A percentile compares a stretch with the other conserved stretches of the same genome.
phyloP scores from a whole-genome alignment of 1,140 invertebrate species.

The Camponotus floridanus region DNA sequence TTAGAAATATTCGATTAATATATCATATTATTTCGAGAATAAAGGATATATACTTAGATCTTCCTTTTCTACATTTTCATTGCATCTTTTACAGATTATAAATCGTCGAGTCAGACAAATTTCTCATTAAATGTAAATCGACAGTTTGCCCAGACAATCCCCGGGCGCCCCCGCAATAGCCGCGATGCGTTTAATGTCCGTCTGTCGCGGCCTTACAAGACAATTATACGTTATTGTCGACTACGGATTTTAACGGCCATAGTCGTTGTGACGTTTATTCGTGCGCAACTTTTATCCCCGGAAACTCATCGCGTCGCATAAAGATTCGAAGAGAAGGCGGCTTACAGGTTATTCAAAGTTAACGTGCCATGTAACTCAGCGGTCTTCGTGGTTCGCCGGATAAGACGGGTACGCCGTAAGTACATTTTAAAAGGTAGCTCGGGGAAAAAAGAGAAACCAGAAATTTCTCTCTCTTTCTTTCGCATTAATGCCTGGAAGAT shows the following conservation, averaged over 20 bases:
- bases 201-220: not conserved
- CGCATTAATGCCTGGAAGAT: slow-evolving; percentile 33
- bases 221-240: slow-evolving; percentile 24
- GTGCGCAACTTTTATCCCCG: slow-evolving; percentile 18
- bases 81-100: not conserved
- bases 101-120: not conserved
- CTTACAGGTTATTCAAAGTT: slow-evolving; percentile 61
- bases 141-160: not conserved
- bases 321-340: slow-evolving; percentile 35
- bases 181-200: not conserved
- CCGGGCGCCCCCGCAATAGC: not conserved
- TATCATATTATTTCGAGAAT: not conserved
- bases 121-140: slow-evolving; percentile 6
- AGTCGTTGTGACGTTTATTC: slow-evolving; percentile 7
- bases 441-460: not conserved
- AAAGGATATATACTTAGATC: not conserved
- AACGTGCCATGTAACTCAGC: slow-evolving; percentile 48
- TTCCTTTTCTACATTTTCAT: not conserved
- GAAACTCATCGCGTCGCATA: slow-evolving; percentile 35
- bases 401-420: slow-evolving; percentile 15
- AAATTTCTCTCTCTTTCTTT: not conserved
- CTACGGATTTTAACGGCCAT: not conserved
- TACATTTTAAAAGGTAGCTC: slow-evolving; percentile 35
- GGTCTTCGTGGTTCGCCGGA: slow-evolving; percentile 6
- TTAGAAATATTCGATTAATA: not conserved